phyloP scores from a whole-genome alignment of 2,113 vertebrate genomes.

The Platysteira castanea region DNA sequence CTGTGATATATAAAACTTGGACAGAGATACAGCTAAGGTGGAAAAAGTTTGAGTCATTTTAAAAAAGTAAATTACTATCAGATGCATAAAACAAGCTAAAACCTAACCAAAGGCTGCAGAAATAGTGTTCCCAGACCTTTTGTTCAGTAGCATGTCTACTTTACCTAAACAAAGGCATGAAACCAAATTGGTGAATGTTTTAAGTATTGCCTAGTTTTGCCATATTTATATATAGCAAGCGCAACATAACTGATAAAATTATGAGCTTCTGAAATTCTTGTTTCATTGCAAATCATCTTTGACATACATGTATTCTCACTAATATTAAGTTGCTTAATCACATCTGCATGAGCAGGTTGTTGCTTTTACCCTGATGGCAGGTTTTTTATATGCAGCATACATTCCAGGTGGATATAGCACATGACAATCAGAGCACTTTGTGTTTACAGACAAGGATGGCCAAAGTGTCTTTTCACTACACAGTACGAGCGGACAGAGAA shows the following conservation, averaged over 20 bases:
- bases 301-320: not conserved
- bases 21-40: not conserved
- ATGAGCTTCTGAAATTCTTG: not conserved
- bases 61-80: not conserved
- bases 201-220: not conserved
- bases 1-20: not conserved
- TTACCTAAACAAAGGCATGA: not conserved
- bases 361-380: not conserved
- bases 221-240: not conserved
- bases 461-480: fast-evolving
- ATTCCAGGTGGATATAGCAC: fast-evolving
- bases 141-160: not conserved
- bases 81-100: not conserved
- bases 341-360: not conserved
- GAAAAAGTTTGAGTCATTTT: not conserved
- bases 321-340: not conserved
- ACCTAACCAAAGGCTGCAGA: not conserved
- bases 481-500: not conserved
- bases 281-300: not conserved
- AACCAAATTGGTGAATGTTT: not conserved
- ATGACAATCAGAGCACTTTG: fast-evolving
- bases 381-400: not conserved
- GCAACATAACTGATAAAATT: not conserved
- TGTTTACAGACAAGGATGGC: not conserved
- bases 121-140: not conserved